Conservation (phyloP, 30 jellyfish, hydroid and myxozoan genomes). For the Turritopsis dohrnii region DNA sequence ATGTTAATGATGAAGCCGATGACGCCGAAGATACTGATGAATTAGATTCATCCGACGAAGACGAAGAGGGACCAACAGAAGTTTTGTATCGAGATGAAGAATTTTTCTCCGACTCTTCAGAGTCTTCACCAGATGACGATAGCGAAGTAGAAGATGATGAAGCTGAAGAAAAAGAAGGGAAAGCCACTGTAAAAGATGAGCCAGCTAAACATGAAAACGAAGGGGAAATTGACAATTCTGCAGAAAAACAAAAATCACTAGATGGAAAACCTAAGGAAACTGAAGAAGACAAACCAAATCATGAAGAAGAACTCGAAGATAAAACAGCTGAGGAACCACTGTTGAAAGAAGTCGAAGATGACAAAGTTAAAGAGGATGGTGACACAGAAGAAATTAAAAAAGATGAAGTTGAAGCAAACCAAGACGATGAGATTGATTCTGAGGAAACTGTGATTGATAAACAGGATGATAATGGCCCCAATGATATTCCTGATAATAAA, state of each 20-base stretch:
- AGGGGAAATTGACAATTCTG: neutral
- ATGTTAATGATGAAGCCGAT: constrained; percentile 30
- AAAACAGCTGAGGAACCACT: neutral
- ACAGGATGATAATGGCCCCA: too few relatives aligned
- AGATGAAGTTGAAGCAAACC: neutral
- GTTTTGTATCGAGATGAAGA: constrained; percentile 31
- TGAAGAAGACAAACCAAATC: neutral
- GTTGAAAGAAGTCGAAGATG: neutral
- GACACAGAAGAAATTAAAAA: neutral
- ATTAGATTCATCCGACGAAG: constrained; percentile 22
- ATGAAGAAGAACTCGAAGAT: neutral
- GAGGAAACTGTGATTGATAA: neutral
- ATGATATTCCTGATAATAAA: neutral
- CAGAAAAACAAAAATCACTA: neutral
- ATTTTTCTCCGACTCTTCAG: constrained; percentile 18
- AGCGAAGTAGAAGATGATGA: neutral
- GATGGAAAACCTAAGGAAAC: neutral
- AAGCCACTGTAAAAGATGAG: neutral
- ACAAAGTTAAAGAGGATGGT: neutral
- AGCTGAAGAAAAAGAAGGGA: neutral
- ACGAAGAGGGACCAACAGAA: neutral
- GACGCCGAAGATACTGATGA: constrained; percentile 17
- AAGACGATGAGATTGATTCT: neutral
- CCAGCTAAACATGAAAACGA: neutral
- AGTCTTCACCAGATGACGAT: neutral